phyloP scores from a whole-genome alignment of 1,140 invertebrate species.

The Teleogryllus occipitalis region DNA sequence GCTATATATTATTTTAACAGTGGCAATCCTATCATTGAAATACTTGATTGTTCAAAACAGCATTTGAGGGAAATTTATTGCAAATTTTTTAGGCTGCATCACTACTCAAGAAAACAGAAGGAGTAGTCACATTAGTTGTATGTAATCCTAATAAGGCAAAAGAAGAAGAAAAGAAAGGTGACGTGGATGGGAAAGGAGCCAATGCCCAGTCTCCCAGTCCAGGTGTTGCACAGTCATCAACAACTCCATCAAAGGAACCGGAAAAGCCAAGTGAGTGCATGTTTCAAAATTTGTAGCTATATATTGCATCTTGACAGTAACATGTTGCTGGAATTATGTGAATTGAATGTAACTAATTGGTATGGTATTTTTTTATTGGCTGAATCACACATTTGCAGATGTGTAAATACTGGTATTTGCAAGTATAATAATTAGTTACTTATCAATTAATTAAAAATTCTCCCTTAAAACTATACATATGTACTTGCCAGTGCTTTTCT shows the following conservation, averaged over 20 bases:
- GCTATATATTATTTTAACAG: background rate
- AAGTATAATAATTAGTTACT: background rate
- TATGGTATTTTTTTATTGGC: background rate
- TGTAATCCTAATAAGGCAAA: conserved; percentile 70
- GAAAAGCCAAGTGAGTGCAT: conserved; percentile 37
- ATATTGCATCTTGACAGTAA: background rate
- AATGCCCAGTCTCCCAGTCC: conserved; percentile 18
- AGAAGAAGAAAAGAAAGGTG: conserved; percentile 38
- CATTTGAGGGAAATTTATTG: background rate
- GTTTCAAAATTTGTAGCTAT: background rate
- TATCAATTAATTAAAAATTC: background rate
- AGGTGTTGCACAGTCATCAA: conserved; percentile 13
- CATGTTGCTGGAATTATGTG: background rate
- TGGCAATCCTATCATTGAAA: background rate
- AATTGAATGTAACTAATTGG: background rate
- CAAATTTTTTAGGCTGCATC: conserved; percentile 58
- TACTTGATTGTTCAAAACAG: background rate
- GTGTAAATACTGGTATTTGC: background rate
- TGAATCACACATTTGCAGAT: background rate
- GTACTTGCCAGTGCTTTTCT: background rate
- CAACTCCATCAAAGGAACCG: conserved; percentile 29
- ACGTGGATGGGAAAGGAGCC: conserved; percentile 14
- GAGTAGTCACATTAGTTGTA: conserved; percentile 73
- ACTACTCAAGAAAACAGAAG: conserved; percentile 78
- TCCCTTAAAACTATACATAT: background rate